These are phyloP conservation scores for Aspidapion aeneum DNA, from an alignment of 2,888 invertebrate species.

Conservation along the genomic window DNA sequence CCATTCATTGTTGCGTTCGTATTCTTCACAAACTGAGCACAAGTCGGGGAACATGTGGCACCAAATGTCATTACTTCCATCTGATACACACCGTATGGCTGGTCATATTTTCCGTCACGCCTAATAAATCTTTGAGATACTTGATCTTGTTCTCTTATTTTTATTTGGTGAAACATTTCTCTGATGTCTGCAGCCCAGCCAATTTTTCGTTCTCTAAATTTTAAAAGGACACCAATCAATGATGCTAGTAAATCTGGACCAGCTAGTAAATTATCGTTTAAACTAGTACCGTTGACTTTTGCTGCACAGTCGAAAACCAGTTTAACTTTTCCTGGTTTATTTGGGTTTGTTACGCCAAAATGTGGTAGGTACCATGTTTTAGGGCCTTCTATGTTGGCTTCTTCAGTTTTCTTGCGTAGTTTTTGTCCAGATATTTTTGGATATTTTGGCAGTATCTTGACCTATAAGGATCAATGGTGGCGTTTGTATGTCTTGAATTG, in stretches of 20 bases:
- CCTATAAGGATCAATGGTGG: constrained; percentile 10
- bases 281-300: not conserved
- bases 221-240: not conserved
- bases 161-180: constrained; percentile 4
- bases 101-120: constrained; percentile 11
- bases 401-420: constrained; percentile 1
- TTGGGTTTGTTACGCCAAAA: not conserved
- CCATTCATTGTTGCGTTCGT: constrained; percentile 8
- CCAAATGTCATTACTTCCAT: constrained; percentile 31
- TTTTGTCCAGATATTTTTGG: not conserved
- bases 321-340: not conserved
- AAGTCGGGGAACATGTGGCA: constrained; percentile 17
- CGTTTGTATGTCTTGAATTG: not conserved
- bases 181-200: not conserved
- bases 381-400: not conserved
- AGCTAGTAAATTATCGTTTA: constrained; percentile 2
- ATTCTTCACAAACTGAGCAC: constrained; percentile 26
- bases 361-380: not conserved
- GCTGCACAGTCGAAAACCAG: not conserved
- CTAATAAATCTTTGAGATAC: constrained; percentile 17
- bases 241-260: not conserved
- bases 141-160: constrained; percentile 31
- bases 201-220: constrained; percentile 1
- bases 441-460: constrained; percentile 7
- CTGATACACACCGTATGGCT: constrained; percentile 22